Evolutionary conservation across 2,797 vertebrate species (phyloP).

Genomic region (Hoplostethus mediterraneus): DNA sequence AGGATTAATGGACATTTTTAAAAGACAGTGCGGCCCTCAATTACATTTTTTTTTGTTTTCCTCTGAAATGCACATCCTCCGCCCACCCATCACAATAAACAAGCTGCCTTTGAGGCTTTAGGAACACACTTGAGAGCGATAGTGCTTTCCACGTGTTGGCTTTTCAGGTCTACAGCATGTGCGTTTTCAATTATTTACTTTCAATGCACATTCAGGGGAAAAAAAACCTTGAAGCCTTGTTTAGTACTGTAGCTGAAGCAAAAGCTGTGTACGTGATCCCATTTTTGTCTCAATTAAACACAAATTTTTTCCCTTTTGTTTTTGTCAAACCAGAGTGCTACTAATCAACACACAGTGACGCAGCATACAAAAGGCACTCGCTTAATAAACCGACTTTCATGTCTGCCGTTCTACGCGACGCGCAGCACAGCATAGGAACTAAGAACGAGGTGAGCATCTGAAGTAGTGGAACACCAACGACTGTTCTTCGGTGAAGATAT

Average conservation of each 20-base stretch:
- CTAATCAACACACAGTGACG: conserved; percentile 17
- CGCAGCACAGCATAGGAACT: conserved; percentile 36
- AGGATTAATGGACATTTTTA: conserved; percentile 58
- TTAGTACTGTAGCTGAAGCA: conserved; percentile 5
- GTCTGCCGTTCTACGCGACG: conserved; percentile 30
- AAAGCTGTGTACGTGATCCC: conserved; percentile 13
- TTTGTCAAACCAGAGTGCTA: conserved; percentile 13
- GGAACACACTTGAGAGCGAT: background rate
- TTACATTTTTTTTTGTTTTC: conserved; percentile 26
- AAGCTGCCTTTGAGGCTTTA: background rate
- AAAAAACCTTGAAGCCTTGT: background rate
- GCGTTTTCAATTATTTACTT: background rate
- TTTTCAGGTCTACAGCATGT: too few species aligned
- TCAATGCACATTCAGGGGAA: background rate
- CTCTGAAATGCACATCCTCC: conserved; percentile 33
- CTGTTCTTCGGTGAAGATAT: conserved; percentile 69
- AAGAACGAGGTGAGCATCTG: conserved; percentile 61
- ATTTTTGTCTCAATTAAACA: conserved; percentile 32
- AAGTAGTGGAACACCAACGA: conserved; percentile 58
- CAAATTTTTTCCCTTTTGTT: conserved; percentile 10
- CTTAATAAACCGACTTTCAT: conserved; percentile 41
- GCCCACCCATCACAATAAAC: conserved; percentile 32
- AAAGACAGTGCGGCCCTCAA: conserved; percentile 38
- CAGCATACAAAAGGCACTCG: conserved; percentile 16
- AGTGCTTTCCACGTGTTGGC: background rate